These are phyloP conservation scores for Oncorhynchus kisutch DNA, from an alignment of 2,113 vertebrate genomes.

Conservation along the genomic window DNA sequence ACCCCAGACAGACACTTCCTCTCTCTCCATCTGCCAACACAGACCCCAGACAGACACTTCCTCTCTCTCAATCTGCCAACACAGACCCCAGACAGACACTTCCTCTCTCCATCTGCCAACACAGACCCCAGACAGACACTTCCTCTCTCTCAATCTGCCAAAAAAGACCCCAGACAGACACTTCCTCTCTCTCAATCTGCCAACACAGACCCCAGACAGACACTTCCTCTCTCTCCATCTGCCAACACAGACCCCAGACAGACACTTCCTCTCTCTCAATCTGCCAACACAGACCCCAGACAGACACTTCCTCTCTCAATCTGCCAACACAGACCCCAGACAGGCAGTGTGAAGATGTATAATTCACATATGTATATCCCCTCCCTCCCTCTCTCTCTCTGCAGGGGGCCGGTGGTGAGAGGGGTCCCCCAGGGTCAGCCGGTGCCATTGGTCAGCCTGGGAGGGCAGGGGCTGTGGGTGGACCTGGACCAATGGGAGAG, in stretches of 20 bases:
- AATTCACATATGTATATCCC: not conserved
- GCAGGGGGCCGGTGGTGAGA: slow-evolving; percentile 88
- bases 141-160: not conserved
- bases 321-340: too few species aligned
- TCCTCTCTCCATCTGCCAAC: not conserved
- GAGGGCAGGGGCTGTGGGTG: slow-evolving; percentile 82
- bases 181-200: not conserved
- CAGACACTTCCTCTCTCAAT: too few species aligned
- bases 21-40: not conserved
- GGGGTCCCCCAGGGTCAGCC: slow-evolving; percentile 86
- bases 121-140: not conserved
- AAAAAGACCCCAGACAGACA: not conserved
- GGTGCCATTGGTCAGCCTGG: slow-evolving; percentile 93
- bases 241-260: too few species aligned
- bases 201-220: too few species aligned
- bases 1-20: not conserved
- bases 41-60: not conserved
- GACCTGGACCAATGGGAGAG: slow-evolving; percentile 88
- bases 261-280: too few species aligned
- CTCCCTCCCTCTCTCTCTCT: not conserved
- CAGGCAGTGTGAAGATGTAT: too few species aligned
- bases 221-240: too few species aligned
- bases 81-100: not conserved
- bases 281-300: too few species aligned
- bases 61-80: not conserved